Evolutionary conservation across 2,113 vertebrate species (phyloP).

Genomic region (Ceratotherium simum): DNA sequence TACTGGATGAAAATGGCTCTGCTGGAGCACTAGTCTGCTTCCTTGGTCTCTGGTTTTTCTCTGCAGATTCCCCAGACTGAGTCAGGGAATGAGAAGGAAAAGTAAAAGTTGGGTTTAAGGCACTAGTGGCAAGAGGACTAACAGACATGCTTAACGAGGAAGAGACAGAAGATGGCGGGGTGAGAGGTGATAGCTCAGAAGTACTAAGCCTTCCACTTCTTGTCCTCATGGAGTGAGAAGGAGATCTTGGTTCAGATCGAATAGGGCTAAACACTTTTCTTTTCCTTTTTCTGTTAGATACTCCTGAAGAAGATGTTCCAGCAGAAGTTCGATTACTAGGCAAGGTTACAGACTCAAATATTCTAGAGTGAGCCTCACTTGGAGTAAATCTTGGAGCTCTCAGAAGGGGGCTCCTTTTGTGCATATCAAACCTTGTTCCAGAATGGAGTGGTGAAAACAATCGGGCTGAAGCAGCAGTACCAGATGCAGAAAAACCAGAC

Average conservation of each 20-base stretch:
- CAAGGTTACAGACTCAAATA: slow-evolving; percentile 97
- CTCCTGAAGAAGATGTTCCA: slow-evolving; percentile 87
- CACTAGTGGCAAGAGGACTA: slow-evolving; percentile 95
- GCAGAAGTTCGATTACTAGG: slow-evolving; percentile 88
- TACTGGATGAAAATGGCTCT: slow-evolving; percentile 88
- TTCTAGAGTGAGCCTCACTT: slow-evolving; percentile 97
- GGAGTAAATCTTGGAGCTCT: slow-evolving; percentile 96
- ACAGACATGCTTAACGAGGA: slow-evolving; percentile 94
- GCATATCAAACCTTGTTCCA: slow-evolving; percentile 92
- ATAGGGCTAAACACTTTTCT: slow-evolving; percentile 89
- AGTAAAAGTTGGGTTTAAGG: slow-evolving; percentile 95
- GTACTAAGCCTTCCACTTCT: slow-evolving; percentile 94
- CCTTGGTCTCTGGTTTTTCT: slow-evolving; percentile 86
- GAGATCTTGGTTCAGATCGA: slow-evolving; percentile 93
- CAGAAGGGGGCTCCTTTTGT: slow-evolving; percentile 95
- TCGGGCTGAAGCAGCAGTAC: slow-evolving; percentile 88
- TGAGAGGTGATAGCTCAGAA: slow-evolving; percentile 89
- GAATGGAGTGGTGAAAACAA: slow-evolving; percentile 93
- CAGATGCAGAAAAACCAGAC: slow-evolving; percentile 87
- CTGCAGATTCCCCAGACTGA: slow-evolving; percentile 87
- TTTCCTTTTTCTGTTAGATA: slow-evolving; percentile 89
- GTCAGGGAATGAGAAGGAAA: slow-evolving; percentile 89
- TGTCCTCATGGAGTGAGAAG: slow-evolving; percentile 98
- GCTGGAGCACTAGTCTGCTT: slow-evolving; percentile 84
- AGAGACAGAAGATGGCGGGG: slow-evolving; percentile 87